These are phyloP conservation scores for Marasmarcha lunaedactyla DNA, from an alignment of 2,888 invertebrate species.

Conservation along the genomic window DNA sequence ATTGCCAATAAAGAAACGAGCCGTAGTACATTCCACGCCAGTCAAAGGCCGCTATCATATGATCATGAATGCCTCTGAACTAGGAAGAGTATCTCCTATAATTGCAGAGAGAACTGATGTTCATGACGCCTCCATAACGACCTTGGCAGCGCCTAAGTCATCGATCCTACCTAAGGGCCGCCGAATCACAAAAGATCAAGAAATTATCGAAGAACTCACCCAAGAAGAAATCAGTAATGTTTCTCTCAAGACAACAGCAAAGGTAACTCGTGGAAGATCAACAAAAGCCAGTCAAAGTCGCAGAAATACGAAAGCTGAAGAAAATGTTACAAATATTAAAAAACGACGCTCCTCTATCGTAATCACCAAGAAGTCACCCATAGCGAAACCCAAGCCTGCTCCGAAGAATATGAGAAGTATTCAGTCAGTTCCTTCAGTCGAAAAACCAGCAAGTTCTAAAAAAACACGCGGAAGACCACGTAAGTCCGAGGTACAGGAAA, in stretches of 20 bases:
- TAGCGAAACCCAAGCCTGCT: slow-evolving; percentile 22
- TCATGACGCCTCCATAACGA: not conserved
- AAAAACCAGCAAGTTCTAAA: slow-evolving; percentile 16
- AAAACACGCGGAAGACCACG: slow-evolving; percentile 19
- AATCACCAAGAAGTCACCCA: slow-evolving; percentile 33
- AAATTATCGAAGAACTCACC: slow-evolving; percentile 3
- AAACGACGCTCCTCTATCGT: slow-evolving; percentile 27
- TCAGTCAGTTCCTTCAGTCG: slow-evolving; percentile 9
- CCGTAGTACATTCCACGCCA: slow-evolving; percentile 46
- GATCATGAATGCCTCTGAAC: slow-evolving; percentile 25
- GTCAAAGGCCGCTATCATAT: slow-evolving; percentile 26
- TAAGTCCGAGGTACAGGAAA: slow-evolving; percentile 8
- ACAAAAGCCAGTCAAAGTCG: slow-evolving; percentile 8
- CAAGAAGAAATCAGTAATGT: too few relatives aligned
- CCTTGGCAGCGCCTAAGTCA: not conserved
- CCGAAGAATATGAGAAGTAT: slow-evolving; percentile 3
- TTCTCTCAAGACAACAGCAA: slow-evolving; percentile 2
- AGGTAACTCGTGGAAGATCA: slow-evolving; percentile 11
- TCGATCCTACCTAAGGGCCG: not conserved
- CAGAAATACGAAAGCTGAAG: slow-evolving; percentile 3
- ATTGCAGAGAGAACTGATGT: slow-evolving; percentile 15
- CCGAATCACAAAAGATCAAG: not conserved
- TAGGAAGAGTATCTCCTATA: slow-evolving; percentile 46
- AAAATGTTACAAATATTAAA: slow-evolving; percentile 16
- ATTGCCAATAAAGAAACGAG: slow-evolving; percentile 43